Evolutionary conservation across 1,140 invertebrate species (phyloP).

Genomic region (Pseudomyrmex flavicornis): DNA sequence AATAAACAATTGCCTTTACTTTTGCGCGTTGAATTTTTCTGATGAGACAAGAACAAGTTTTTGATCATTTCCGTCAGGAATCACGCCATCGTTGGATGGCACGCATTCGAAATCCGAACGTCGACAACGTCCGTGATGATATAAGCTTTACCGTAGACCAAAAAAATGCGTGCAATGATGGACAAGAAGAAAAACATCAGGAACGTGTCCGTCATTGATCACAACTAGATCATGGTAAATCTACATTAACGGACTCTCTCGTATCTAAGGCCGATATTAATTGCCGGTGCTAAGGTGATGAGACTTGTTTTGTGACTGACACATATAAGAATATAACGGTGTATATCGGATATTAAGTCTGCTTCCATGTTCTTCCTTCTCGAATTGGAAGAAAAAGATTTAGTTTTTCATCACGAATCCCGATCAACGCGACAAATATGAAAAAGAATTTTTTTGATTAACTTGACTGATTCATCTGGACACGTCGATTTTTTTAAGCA

Average conservation of each 20-base stretch:
- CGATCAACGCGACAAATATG: conserved; percentile 95
- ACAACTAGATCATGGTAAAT: conserved; percentile 99
- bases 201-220: conserved; percentile 99
- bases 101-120: conserved; percentile 88
- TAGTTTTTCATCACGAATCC: conserved; percentile 94
- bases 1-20: conserved; percentile 73
- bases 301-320: conserved; percentile 99
- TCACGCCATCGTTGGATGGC: conserved; percentile 94
- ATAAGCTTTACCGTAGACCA: conserved; percentile 99
- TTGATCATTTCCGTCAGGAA: conserved; percentile 84
- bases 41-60: not conserved
- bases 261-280: conserved; percentile 99
- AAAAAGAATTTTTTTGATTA: conserved; percentile 99
- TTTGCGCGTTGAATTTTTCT: conserved; percentile 23
- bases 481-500: conserved; percentile 86
- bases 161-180: conserved; percentile 99
- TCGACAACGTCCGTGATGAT: conserved; percentile 95
- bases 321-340: conserved; percentile 99
- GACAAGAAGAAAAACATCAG: conserved; percentile 99
- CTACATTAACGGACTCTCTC: conserved; percentile 99
- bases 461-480: conserved; percentile 99
- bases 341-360: conserved; percentile 99
- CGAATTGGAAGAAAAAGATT: conserved; percentile 96
- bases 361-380: conserved; percentile 99
- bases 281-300: conserved; percentile 97